Evolutionary conservation across 1,140 invertebrate genomes (phyloP), one percentile per base, ranked within the genome.

Genomic region (Hylaeus anthracinus): DNA sequence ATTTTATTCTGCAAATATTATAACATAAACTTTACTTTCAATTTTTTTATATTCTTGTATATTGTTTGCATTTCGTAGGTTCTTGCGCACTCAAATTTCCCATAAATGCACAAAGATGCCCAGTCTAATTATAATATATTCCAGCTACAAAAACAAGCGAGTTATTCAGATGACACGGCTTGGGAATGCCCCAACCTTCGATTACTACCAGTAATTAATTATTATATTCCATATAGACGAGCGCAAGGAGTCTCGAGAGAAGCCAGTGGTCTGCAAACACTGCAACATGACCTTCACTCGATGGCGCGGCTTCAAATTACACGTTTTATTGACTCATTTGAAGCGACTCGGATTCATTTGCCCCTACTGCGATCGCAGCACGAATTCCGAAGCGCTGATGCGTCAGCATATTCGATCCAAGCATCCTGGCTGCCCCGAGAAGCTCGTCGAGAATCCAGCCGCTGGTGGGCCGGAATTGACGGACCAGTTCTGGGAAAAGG

Each of bases 401-500:
- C 61, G 86, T 0, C 88, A 91, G 56, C 93, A 94, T 51, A 86
- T 93, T 12, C 86, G 87, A 0, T 72, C 84, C 0, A 89, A 89
- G 1, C 93, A 94, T 79, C 85, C 85, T 2, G 85, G 83, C 14
- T 14, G 76, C 3, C 56, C 81, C 0, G 91, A 91, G 26, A 89
- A 83, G 10, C 74, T 92, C 0, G 69, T 91, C 37, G 51, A 72
- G 0, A 94, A 93, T 89, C 83, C 89, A 4, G 64, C 73, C 0
- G 81, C 72, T 0, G 72, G 74, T 10, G 80, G 70, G 1, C 67
- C 78, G 0, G 88, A 92, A 43, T 72, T 93, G 12, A 90, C 79
- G 0, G 85, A 91, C 26, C 91, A 92, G 26, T 93, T 94, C 72
- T 94, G 93, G 93, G 83, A 85, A 14, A 89, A 89, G 0, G 93